Base-by-base conservation (phyloP, 2,888 invertebrate genomes). In the Ferrisia virgata region DNA sequence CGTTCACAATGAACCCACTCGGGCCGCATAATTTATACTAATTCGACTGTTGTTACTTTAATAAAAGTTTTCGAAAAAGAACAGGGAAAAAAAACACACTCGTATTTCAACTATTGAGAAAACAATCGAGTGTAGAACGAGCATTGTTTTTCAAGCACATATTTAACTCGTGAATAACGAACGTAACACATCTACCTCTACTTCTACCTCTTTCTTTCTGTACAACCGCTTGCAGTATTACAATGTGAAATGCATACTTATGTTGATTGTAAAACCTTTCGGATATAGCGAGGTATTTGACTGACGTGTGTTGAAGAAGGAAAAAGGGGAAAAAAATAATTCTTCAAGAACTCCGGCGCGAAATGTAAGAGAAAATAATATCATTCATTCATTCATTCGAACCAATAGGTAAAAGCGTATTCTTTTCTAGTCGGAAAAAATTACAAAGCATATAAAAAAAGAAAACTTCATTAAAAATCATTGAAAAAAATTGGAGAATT, bases 401-500 rank as follows among this genome's bases (percentile, higher is more conserved):
- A 53, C 8, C 2, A n/a, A n/a, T n/a, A 72, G 25, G 58, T 33
- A 11, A 76, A 76, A 6, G 4, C 13, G 13, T 4, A 11, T 53
- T 53, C 53, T 53, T 6, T n/a, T n/a, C 18, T 11, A n/a, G 53
- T 53, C 15, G 18, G 53, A 76, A 36, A 36, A 76, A 76, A 76
- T n/a, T 18, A 69, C 15, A 28, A 69, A 69, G 31, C 3, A 47
- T n/a, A 13, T 58, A 76, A 15, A 28, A 25, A 36, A 33, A 36
- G 36, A n/a, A 76, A 76, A 36, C 36, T 33, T n/a, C 2, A 76
- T 76, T 36, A 36, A 76, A 36, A 76, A 76, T 36, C 36, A 36
- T 28, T 28, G 18, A 33, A 36, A 76, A 76, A 76, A 69, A n/a
- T n/a, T 76, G n/a, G 72, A 76, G 72, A 76, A 76, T 76, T 76